Evolutionary conservation across 2,888 invertebrate genomes (phyloP).

Genomic region (Eupithecia pulchellata): DNA sequence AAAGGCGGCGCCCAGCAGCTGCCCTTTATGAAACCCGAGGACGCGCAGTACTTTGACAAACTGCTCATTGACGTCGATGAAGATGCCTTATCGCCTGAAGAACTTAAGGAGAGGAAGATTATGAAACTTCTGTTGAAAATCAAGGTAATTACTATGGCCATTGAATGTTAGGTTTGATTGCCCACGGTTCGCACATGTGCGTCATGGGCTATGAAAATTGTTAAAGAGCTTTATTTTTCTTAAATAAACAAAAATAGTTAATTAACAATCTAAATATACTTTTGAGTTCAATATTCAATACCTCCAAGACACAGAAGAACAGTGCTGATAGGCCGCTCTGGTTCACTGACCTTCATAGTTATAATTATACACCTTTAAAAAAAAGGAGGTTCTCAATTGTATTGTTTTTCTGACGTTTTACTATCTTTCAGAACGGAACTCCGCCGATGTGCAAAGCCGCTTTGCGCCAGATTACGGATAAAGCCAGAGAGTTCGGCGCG

Average conservation of each 20-base stretch:
- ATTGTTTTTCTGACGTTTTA: neutral
- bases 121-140: constrained; percentile 99
- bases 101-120: constrained; percentile 99
- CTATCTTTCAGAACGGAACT: constrained; percentile 91
- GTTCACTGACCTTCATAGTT: no score
- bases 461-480: constrained; percentile 98
- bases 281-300: neutral
- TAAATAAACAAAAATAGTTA: no score
- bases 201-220: neutral
- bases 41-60: constrained; percentile 99
- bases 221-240: neutral
- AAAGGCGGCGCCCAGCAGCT: constrained; percentile 93
- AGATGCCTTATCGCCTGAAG: constrained; percentile 96
- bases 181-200: neutral
- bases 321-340: no score
- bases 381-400: neutral
- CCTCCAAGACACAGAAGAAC: neutral
- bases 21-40: constrained; percentile 99
- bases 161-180: neutral
- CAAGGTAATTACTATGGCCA: constrained; percentile 82
- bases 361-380: neutral
- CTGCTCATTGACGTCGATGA: constrained; percentile 99
- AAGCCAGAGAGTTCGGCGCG: constrained; percentile 98
- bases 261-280: neutral
- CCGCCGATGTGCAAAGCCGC: constrained; percentile 99